A percentile compares a stretch with the other conserved stretches of the same genome.
phyloP scores from a whole-genome alignment of 1,140 invertebrate genomes.

The Harlomillsia oculata region DNA sequence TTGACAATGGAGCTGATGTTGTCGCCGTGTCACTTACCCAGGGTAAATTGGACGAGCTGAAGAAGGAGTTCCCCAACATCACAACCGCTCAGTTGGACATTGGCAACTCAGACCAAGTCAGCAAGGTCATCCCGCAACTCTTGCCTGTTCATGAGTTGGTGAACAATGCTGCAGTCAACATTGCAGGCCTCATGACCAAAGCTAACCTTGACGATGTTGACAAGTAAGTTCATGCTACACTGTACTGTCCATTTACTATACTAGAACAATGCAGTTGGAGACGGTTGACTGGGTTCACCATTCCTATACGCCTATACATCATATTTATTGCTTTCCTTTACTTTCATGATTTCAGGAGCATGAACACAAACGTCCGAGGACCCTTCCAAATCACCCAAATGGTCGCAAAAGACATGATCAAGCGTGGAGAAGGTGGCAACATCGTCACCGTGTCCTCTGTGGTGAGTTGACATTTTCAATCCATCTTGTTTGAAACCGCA shows the following conservation, averaged over 20 bases:
- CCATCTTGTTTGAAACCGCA: neutral
- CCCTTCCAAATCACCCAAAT: slow-evolving; percentile 17
- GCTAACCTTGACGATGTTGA: slow-evolving; percentile 35
- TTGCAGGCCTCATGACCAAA: neutral
- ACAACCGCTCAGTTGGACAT: slow-evolving; percentile 1
- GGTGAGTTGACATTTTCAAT: slow-evolving; percentile 2
- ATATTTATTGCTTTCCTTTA: no score
- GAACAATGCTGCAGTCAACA: slow-evolving; percentile 19
- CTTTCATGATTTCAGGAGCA: neutral
- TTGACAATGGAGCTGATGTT: neutral
- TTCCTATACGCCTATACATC: no score
- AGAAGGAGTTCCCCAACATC: slow-evolving; percentile 20
- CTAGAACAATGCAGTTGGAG: neutral
- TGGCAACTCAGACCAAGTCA: slow-evolving; percentile 9
- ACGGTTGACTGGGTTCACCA: no score
- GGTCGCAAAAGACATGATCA: slow-evolving; percentile 16
- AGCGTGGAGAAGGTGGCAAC: neutral
- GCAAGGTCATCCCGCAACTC: slow-evolving; percentile 4
- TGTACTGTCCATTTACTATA: neutral
- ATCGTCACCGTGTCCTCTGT: slow-evolving; percentile 24
- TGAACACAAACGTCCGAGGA: slow-evolving; percentile 14
- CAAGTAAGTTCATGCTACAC: neutral
- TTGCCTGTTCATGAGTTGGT: slow-evolving; percentile 15
- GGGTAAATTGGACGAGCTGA: slow-evolving; percentile 6
- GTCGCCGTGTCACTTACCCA: slow-evolving; percentile 1